A percentile compares a stretch with the other conserved stretches of the same genome.
phyloP scores from a whole-genome alignment of 2,888 invertebrate species.

The Drosophila paranaensis region DNA sequence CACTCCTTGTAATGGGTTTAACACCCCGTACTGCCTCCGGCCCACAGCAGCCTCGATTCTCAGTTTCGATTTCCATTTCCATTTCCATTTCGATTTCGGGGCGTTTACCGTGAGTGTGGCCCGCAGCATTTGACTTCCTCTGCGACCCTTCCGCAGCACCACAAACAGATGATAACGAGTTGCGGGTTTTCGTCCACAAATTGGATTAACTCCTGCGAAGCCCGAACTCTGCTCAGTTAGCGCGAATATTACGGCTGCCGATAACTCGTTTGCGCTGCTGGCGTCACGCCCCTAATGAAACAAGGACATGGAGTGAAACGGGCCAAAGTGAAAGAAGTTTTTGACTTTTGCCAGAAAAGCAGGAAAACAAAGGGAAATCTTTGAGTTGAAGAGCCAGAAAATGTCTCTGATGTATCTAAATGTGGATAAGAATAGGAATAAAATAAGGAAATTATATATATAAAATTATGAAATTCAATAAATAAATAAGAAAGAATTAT shows the following conservation, averaged over 20 bases:
- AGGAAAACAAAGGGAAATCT: slow-evolving; percentile 4
- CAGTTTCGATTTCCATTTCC: slow-evolving; percentile 2
- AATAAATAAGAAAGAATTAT: too few species aligned
- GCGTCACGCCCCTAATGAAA: slow-evolving; percentile 46
- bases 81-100: slow-evolving; percentile 29
- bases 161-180: slow-evolving; percentile 70
- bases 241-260: slow-evolving; percentile 34
- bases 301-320: slow-evolving; percentile 40
- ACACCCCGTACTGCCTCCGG: slow-evolving; percentile 62
- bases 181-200: slow-evolving; percentile 69
- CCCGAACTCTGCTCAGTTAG: slow-evolving; percentile 51
- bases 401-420: neutral
- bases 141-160: neutral
- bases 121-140: slow-evolving; percentile 52
- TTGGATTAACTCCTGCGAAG: slow-evolving; percentile 77
- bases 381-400: neutral
- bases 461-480: too few species aligned
- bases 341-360: slow-evolving; percentile 23
- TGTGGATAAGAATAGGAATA: too few species aligned
- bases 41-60: slow-evolving; percentile 2
- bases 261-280: slow-evolving; percentile 24
- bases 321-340: slow-evolving; percentile 10
- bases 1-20: slow-evolving; percentile 77
- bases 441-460: neutral
- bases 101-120: slow-evolving; percentile 48